Percentiles rank a stretch among this genome's conserved stretches.
Evolutionary conservation across 1,140 invertebrate genomes (phyloP).

Genomic region (Drosophila melanogaster): DNA sequence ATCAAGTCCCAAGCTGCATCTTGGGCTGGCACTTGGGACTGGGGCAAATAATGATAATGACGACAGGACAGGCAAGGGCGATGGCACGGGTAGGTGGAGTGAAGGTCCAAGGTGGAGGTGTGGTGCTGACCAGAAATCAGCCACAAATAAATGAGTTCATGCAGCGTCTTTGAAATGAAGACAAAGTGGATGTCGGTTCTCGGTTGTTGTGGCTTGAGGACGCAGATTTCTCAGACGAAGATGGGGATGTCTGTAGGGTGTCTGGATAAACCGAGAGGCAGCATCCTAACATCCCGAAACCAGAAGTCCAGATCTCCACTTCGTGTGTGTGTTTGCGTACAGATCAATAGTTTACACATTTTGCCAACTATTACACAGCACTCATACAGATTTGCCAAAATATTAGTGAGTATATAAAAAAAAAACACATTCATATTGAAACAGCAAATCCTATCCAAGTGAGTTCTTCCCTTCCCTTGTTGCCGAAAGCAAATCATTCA

Average conservation of each 20-base stretch:
- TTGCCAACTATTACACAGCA: constrained; percentile 45
- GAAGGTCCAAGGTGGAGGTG: constrained; percentile 49
- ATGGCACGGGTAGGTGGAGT: constrained; percentile 8
- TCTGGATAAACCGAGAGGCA: constrained; percentile 44
- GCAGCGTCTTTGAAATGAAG: constrained; percentile 79
- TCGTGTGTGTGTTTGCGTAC: constrained; percentile 41
- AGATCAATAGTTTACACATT: constrained; percentile 61
- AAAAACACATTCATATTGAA: neutral
- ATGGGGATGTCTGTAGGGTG: constrained; percentile 31
- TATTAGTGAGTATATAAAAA: neutral
- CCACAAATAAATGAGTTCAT: constrained; percentile 83
- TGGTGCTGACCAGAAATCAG: constrained; percentile 78
- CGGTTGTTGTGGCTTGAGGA: constrained; percentile 18
- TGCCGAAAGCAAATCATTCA: constrained; percentile 55
- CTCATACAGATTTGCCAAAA: neutral
- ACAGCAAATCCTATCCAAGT: neutral
- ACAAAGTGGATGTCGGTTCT: constrained; percentile 68
- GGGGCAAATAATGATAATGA: constrained; percentile 74
- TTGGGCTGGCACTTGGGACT: constrained; percentile 21
- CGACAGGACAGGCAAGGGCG: constrained; percentile 64
- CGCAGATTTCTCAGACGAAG: constrained; percentile 4
- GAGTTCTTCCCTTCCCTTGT: constrained; percentile 9
- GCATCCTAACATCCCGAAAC: constrained; percentile 41
- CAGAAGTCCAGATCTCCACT: constrained; percentile 20
- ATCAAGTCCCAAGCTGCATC: constrained; percentile 13